Conservation (phyloP, 2,888 invertebrate genomes). For the Rhodophaea formosa region DNA sequence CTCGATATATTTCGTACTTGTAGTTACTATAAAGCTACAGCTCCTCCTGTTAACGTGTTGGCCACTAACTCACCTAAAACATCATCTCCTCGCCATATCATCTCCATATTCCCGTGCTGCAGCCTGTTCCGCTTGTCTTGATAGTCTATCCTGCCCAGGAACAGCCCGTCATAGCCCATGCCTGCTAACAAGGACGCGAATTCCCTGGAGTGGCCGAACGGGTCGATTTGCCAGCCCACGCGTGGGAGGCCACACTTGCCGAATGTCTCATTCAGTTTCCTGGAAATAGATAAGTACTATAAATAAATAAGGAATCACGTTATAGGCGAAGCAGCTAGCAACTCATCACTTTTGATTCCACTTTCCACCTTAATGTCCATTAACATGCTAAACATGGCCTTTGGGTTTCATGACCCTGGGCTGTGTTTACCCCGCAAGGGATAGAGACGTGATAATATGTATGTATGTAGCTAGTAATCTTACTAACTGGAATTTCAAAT, state of each 20-base stretch:
- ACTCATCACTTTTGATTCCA: too few relatives aligned
- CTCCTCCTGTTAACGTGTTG: too few relatives aligned
- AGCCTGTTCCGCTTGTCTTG: conserved; percentile 87
- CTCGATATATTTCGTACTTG: too few relatives aligned
- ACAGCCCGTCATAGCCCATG: conserved; percentile 92
- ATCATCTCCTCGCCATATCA: conserved; percentile 90
- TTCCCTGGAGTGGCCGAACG: conserved; percentile 93
- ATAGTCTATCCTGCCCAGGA: conserved; percentile 93
- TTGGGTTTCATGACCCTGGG: too few relatives aligned
- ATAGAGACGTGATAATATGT: too few relatives aligned
- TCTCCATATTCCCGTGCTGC: conserved; percentile 84
- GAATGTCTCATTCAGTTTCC: conserved; percentile 84
- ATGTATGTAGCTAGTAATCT: too few relatives aligned
- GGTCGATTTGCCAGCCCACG: conserved; percentile 92
- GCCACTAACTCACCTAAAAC: conserved; percentile 84
- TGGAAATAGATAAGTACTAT: conserved; percentile 29
- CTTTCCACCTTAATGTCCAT: too few relatives aligned
- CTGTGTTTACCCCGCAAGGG: too few relatives aligned
- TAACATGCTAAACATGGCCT: too few relatives aligned
- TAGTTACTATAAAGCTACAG: too few relatives aligned
- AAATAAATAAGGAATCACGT: too few relatives aligned
- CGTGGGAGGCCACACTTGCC: conserved; percentile 87
- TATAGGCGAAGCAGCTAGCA: too few relatives aligned
- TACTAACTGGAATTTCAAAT: not conserved
- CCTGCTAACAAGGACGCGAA: conserved; percentile 90